These are phyloP conservation scores for Phoxinus phoxinus DNA, from an alignment of 2,113 vertebrate genomes.

Conservation along the genomic window DNA sequence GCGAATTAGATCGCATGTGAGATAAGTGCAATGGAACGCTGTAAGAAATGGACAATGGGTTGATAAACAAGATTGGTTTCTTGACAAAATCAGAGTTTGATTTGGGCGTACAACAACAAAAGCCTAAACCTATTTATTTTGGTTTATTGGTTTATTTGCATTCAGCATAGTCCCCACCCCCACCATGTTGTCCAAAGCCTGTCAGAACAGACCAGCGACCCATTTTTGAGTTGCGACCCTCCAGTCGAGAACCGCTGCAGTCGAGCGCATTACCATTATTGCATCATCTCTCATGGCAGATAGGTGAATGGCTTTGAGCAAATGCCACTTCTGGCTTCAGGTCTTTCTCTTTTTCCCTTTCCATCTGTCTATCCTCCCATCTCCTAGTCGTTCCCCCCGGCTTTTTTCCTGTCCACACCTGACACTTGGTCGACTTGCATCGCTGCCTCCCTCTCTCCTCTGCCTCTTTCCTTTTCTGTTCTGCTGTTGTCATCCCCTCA, in stretches of 20 bases:
- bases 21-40: constrained; percentile 18
- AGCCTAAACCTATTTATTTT: neutral
- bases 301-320: constrained; percentile 26
- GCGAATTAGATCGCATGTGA: constrained; percentile 13
- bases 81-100: neutral
- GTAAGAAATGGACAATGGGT: neutral
- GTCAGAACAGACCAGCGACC: constrained; percentile 7
- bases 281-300: constrained; percentile 42
- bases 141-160: neutral
- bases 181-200: neutral
- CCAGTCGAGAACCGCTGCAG: neutral
- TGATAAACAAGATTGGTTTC: neutral
- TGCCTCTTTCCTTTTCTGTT: constrained; percentile 25
- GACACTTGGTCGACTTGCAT: constrained; percentile 21
- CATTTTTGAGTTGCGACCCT: constrained; percentile 16
- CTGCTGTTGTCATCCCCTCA: constrained; percentile 46
- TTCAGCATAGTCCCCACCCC: neutral
- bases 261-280: constrained; percentile 26
- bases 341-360: constrained; percentile 5
- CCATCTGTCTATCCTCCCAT: constrained; percentile 25
- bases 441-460: constrained; percentile 19
- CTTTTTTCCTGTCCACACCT: constrained; percentile 29
- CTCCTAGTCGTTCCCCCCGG: constrained; percentile 8
- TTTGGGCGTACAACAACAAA: neutral
- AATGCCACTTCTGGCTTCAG: constrained; percentile 6